These are phyloP conservation scores for Scolopax mira DNA, from an alignment of 2,113 vertebrate species.

Conservation along the genomic window DNA sequence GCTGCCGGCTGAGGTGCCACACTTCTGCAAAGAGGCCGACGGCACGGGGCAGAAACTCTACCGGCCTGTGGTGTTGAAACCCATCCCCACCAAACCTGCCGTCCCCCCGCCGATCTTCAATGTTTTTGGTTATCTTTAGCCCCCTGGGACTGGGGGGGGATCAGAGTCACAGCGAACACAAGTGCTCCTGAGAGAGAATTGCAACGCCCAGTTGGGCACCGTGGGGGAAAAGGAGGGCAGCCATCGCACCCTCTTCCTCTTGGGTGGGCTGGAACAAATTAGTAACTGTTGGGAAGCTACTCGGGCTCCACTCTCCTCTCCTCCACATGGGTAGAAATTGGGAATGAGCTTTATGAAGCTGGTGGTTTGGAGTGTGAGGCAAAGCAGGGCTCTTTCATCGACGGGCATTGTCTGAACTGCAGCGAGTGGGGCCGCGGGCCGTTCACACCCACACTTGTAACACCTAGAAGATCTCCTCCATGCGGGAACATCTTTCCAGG, in stretches of 20 bases:
- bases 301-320: background rate
- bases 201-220: background rate
- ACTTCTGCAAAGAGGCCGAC: slow-evolving; percentile 68
- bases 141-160: background rate
- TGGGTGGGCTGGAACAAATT: background rate
- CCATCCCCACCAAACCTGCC: slow-evolving; percentile 92
- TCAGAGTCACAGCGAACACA: background rate
- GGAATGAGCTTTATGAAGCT: background rate
- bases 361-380: background rate
- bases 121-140: slow-evolving; percentile 92
- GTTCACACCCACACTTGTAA: background rate
- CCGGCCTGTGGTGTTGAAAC: slow-evolving; percentile 92
- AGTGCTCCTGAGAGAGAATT: background rate
- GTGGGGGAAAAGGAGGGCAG: background rate
- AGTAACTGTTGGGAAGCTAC: background rate
- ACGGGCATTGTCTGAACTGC: background rate
- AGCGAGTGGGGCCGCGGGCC: background rate
- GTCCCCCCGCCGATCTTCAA: slow-evolving; percentile 87
- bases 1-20: slow-evolving; percentile 67
- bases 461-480: background rate
- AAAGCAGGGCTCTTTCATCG: background rate
- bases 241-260: rapidly evolving
- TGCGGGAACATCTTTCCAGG: background rate
- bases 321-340: background rate
- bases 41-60: slow-evolving; percentile 76